These are phyloP conservation scores for Leptopilina clavipes DNA, from an alignment of 1,140 invertebrate species.

Conservation along the genomic window DNA sequence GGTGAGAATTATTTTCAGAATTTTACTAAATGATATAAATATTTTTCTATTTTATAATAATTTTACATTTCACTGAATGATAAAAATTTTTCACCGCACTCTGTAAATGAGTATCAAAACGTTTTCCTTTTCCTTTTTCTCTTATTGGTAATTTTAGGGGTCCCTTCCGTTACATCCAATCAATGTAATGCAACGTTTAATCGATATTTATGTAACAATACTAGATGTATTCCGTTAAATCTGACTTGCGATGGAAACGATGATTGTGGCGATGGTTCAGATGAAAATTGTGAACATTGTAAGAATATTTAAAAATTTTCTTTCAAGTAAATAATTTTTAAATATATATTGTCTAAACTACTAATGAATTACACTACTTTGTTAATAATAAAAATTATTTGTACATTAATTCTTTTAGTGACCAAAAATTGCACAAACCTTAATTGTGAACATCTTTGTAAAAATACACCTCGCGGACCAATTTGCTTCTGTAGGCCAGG, in stretches of 20 bases:
- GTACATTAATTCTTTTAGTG: slow-evolving; percentile 31
- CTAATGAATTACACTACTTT: too few relatives aligned
- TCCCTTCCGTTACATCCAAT: too few relatives aligned
- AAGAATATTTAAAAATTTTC: slow-evolving; percentile 40
- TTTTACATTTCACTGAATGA: neutral
- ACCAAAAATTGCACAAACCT: slow-evolving; percentile 16
- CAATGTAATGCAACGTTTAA: slow-evolving; percentile 70
- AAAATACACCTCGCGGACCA: slow-evolving; percentile 78
- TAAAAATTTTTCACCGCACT: slow-evolving; percentile 35
- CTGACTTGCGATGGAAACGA: slow-evolving; percentile 82
- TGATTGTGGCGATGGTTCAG: slow-evolving; percentile 88
- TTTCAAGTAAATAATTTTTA: too few relatives aligned
- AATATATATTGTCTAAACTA: too few relatives aligned
- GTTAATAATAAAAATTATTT: neutral
- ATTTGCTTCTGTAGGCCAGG: slow-evolving; percentile 85
- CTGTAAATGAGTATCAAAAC: slow-evolving; percentile 36
- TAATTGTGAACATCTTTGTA: slow-evolving; percentile 57
- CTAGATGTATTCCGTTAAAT: slow-evolving; percentile 78
- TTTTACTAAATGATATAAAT: too few relatives aligned
- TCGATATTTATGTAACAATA: slow-evolving; percentile 77
- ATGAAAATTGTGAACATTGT: slow-evolving; percentile 79
- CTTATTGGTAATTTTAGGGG: too few relatives aligned
- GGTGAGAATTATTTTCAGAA: slow-evolving; percentile 70
- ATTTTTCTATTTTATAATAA: too few relatives aligned
- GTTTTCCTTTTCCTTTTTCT: too few relatives aligned